Conservation (phyloP, 2,113 vertebrate genomes). For the Mobula hypostoma region DNA sequence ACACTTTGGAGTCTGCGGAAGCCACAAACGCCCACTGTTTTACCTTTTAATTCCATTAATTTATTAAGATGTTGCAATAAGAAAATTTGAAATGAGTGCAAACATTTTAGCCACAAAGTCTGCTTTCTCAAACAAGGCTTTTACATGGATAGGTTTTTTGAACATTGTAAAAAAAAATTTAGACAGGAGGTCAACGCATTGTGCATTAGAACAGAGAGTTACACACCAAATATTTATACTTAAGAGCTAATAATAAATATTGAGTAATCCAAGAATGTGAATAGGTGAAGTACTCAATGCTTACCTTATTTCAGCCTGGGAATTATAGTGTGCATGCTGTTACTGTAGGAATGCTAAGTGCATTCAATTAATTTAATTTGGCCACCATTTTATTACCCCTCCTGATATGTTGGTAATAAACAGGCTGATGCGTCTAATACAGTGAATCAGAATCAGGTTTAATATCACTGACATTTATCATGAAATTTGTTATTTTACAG, state of each 20-base stretch:
- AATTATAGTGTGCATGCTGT: not conserved
- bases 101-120: not conserved
- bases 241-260: not conserved
- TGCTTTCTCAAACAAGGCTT: not conserved
- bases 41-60: conserved; percentile 22
- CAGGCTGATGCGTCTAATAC: not conserved
- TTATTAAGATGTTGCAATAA: conserved; percentile 20
- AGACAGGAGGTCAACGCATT: not conserved
- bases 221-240: conserved; percentile 10
- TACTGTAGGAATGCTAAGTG: not conserved
- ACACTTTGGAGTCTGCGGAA: not conserved
- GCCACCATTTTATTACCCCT: not conserved
- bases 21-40: conserved; percentile 2
- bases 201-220: not conserved
- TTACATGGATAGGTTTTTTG: not conserved
- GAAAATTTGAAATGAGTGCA: not conserved
- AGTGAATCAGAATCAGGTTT: too few species aligned
- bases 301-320: not conserved
- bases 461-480: too few species aligned
- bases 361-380: not conserved
- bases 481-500: too few species aligned
- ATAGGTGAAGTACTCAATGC: not conserved
- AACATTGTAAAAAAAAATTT: not conserved
- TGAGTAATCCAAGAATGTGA: not conserved
- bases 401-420: not conserved